Conservation (phyloP, 2,797 vertebrate species). For the Emys orbicularis region DNA sequence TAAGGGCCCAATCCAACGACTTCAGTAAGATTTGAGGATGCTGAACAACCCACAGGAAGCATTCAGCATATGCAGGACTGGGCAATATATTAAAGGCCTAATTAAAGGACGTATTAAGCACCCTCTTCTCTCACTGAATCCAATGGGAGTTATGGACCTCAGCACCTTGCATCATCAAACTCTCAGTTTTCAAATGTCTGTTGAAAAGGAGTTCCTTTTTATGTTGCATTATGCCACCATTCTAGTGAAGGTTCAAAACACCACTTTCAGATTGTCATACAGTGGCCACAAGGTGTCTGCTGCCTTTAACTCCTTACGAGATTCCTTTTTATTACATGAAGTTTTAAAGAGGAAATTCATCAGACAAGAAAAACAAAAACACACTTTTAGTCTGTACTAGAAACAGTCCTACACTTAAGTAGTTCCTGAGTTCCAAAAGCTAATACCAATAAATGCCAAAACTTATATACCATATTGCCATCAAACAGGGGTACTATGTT, state of each 20-base stretch:
- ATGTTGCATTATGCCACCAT: not conserved
- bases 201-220: fast-evolving
- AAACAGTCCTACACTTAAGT: not conserved
- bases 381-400: not conserved
- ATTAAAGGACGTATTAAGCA: not conserved
- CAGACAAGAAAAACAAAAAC: not conserved
- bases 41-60: not conserved
- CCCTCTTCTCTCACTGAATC: fast-evolving
- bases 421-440: not conserved
- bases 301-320: not conserved
- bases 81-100: not conserved
- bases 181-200: not conserved
- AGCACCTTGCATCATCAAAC: not conserved
- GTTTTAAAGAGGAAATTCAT: not conserved
- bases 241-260: not conserved
- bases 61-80: not conserved
- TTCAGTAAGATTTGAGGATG: conserved; percentile 39
- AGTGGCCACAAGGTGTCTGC: not conserved
- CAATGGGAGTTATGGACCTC: not conserved
- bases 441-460: not conserved
- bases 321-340: not conserved
- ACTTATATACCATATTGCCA: not conserved
- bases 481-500: not conserved
- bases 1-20: not conserved
- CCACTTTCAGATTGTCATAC: not conserved